phyloP scores from a whole-genome alignment of 2,797 vertebrate species.

The Sparidentex hasta region DNA sequence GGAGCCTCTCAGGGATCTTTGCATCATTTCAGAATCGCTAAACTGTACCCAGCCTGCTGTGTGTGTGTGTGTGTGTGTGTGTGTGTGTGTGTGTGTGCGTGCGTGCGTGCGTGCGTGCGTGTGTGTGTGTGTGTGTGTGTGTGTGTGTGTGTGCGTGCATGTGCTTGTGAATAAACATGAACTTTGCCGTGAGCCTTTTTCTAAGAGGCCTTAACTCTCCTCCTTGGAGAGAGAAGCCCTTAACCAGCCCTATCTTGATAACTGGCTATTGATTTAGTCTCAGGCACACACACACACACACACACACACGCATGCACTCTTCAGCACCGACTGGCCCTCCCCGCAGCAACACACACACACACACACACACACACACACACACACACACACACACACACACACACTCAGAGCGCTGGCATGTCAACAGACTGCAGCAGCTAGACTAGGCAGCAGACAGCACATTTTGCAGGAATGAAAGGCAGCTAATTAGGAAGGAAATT shows the following conservation, averaged over 20 bases:
- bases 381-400: conserved; percentile 6
- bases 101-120: not conserved
- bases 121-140: not conserved
- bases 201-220: conserved; percentile 45
- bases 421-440: conserved; percentile 58
- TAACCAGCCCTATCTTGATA: conserved; percentile 58
- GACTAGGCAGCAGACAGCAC: conserved; percentile 52
- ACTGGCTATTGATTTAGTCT: conserved; percentile 69
- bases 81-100: not conserved
- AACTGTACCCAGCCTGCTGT: conserved; percentile 26
- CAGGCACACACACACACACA: conserved; percentile 23
- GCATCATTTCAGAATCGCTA: conserved; percentile 44
- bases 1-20: conserved; percentile 26
- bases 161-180: conserved; percentile 48
- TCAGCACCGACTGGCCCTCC: conserved; percentile 4
- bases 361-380: conserved; percentile 25
- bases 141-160: not conserved
- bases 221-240: conserved; percentile 45
- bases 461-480: conserved; percentile 61
- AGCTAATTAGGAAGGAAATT: conserved; percentile 75
- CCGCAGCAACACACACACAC: not conserved
- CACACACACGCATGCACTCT: conserved; percentile 25
- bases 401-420: conserved; percentile 41
- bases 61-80: not conserved
- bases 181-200: conserved; percentile 46